Evolutionary conservation across 2,797 vertebrate genomes (phyloP), one percentile per base, ranked within the genome.

Genomic region (Paedocypris micromegethes): DNA sequence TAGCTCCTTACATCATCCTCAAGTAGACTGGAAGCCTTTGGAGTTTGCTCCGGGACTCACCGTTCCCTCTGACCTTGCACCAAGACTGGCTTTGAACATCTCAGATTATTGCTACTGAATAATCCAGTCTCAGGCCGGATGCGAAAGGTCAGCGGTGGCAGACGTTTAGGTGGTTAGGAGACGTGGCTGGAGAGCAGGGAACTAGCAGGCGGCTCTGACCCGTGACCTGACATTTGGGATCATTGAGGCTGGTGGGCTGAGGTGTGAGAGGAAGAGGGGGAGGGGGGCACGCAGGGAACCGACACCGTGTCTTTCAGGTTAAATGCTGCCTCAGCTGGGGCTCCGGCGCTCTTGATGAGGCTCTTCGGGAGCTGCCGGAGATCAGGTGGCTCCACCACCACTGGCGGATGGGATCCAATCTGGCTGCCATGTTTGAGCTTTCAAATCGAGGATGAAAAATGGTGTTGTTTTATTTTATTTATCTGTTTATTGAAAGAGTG

Each of bases 401-500:
- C 70, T 39, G 73, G 68, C 81, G 80, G 77, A 83, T 79, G 79
- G 82, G 83, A 84, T 76, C 75, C 80, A 84, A 85, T 86, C 81
- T 60, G 23, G 23, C 23, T 23, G 23, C 23, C 23, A 23, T 23
- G 23, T 23, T 23, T 23, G 23, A 23, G 23, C 23, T 23, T 23
- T 23, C 23, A 23, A 23, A 7, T 43, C 39, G 49, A 2, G 48
- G n/a, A 9, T 57, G 58, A 46, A 45, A 40, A 57, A 57, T 5
- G 58, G 23, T 23, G 23, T 23, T 23, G 23, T 23, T 23, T 23
- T 23, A 23, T 23, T 23, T 23, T 23, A 23, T 23, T 23, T 23
- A 23, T 23, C 23, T 23, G 23, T 23, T 23, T 23, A 23, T 23
- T 23, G 23, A 23, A 23, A 23, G 23, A 23, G 23, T 23, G 23